Evolutionary conservation across 1,140 invertebrate species (phyloP), one percentile per base, ranked within the genome.

Genomic region (Dendrolimus punctatus): DNA sequence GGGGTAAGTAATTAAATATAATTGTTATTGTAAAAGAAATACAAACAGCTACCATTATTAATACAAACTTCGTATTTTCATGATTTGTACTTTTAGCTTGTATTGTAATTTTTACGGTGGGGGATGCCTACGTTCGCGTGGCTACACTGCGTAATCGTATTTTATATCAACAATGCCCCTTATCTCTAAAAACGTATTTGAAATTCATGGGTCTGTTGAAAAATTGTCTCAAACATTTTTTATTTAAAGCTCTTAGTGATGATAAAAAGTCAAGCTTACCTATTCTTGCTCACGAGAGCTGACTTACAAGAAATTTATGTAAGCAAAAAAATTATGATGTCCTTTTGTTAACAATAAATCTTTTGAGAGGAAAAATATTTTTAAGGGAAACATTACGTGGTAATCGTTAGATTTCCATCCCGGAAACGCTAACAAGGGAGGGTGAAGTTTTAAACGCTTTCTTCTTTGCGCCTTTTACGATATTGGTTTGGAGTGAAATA

Each of bases 91-190:
- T 66, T 66, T 58, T 60, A 60, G 66, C 64, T 63, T 74, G 65
- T 73, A 71, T 76, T 79, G 70, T 75, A 76, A 76, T 76, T 77
- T 80, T 74, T 80, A 80, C 64, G 61, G 65, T 56, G 57, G 54
- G 51, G 62, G 68, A 71, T 66, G 64, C 46, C 60, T 56, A 58
- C 55, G 63, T 64, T 80, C 57, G 74, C 77, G 71, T 80, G 77
- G 74, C 55, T 65, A 61, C 58, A 52, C 70, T 66, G 66, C 66
- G 68, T 80, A 74, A 77, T 77, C 73, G 67, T 78, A 76, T 74
- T 76, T 80, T 76, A 80, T 74, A 71, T 79, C 61, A 70, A 73
- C 71, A 76, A 72, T 69, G 66, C 57, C 67, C 66, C 76, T 80
- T 80, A 77, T 76, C 74, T 70, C 51, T 68, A 75, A 71, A 71